Conservation (phyloP, 2,797 vertebrate genomes). For the Hafferia zeledoni region DNA sequence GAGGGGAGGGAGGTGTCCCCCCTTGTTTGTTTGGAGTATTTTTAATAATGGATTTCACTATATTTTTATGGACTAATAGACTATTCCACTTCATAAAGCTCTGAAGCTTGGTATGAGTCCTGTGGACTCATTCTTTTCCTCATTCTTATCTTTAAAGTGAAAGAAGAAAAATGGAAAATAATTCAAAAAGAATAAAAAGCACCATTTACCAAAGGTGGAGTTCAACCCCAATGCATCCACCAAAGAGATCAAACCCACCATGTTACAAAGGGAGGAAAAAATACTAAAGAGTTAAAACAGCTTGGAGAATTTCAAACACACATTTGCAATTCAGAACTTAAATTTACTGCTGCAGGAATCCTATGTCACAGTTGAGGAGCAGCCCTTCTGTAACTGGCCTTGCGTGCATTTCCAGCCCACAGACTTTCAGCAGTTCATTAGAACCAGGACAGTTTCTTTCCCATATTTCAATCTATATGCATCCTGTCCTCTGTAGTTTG, state of each 20-base stretch:
- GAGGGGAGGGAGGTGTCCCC: accelerated
- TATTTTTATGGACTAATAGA: not conserved
- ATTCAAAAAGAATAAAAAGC: not conserved
- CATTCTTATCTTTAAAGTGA: not conserved
- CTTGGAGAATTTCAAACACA: not conserved
- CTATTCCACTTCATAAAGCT: not conserved
- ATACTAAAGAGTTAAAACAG: not conserved
- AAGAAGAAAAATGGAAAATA: not conserved
- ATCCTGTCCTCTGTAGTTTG: not conserved
- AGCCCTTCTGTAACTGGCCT: not conserved
- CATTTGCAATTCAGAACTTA: not conserved
- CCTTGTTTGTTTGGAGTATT: not conserved
- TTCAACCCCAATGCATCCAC: not conserved
- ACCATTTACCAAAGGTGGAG: not conserved
- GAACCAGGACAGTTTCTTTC: not conserved
- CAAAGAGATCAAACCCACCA: not conserved
- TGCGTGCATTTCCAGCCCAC: not conserved
- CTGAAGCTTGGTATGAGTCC: not conserved
- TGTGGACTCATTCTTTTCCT: not conserved
- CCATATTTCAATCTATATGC: not conserved
- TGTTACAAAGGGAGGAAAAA: not conserved
- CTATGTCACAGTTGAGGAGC: not conserved
- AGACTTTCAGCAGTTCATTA: not conserved
- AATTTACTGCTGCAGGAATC: not conserved
- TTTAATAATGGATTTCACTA: not conserved